A percentile compares a stretch with the other conserved stretches of the same genome.
phyloP scores from a whole-genome alignment of 1,140 invertebrate species.

The Aporrectodea caliginosa region DNA sequence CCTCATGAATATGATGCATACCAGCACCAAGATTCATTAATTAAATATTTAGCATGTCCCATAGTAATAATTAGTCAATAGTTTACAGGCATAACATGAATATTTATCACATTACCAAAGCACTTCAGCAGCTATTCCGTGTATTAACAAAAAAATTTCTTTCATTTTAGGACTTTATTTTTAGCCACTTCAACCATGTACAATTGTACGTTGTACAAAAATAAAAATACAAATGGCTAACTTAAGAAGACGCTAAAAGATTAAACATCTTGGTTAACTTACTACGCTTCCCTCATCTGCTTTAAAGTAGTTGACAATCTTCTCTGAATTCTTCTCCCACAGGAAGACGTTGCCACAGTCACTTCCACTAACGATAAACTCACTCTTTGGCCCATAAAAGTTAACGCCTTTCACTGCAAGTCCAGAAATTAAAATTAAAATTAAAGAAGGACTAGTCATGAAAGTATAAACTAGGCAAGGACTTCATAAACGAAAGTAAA shows the following conservation, averaged over 20 bases:
- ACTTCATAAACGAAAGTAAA: not conserved
- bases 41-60: not conserved
- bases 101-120: not conserved
- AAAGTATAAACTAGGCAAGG: not conserved
- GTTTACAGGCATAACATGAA: too few relatives aligned
- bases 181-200: too few relatives aligned
- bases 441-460: not conserved
- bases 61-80: not conserved
- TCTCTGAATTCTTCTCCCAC: conserved; percentile 84
- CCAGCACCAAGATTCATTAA: not conserved
- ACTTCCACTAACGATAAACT: conserved; percentile 85
- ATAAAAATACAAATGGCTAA: not conserved
- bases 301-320: conserved; percentile 80
- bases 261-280: conserved; percentile 49
- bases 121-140: not conserved
- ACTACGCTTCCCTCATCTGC: conserved; percentile 84
- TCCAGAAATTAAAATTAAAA: not conserved
- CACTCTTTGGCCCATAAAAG: conserved; percentile 84
- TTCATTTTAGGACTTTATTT: too few relatives aligned
- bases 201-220: not conserved
- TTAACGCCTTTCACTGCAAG: conserved; percentile 81
- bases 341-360: conserved; percentile 93
- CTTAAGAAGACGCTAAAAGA: not conserved
- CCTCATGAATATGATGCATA: not conserved
- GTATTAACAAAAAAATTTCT: not conserved